A percentile compares a stretch with the other conserved stretches of the same genome.
These are phyloP conservation scores for Nomia melanderi DNA, from an alignment of 1,140 invertebrate genomes.

Conservation along the genomic window DNA sequence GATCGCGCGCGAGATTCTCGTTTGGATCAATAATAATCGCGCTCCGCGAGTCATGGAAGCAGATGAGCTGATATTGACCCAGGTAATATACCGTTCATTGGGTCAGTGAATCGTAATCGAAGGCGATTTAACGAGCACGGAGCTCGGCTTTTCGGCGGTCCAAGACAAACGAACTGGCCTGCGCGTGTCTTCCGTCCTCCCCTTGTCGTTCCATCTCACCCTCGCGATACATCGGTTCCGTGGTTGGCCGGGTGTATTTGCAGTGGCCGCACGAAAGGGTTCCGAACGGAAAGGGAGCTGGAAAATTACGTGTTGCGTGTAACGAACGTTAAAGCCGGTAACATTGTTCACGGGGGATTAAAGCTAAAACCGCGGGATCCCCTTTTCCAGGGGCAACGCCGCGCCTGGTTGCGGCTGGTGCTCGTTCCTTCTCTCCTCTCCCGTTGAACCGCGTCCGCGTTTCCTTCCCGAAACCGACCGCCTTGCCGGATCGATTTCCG, in stretches of 20 bases:
- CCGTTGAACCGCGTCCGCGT: not conserved
- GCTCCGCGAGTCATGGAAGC: not conserved
- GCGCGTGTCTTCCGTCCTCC: no score
- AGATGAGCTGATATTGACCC: conserved; percentile 6
- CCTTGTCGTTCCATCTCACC: no score
- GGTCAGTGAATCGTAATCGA: conserved; percentile 24
- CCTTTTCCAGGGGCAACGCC: conserved; percentile 20
- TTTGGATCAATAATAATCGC: conserved; percentile 11
- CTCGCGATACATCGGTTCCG: not conserved
- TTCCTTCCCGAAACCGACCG: conserved; percentile 18
- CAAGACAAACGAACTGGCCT: not conserved
- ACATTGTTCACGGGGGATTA: conserved; percentile 63
- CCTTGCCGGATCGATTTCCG: conserved; percentile 24
- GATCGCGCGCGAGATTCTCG: not conserved
- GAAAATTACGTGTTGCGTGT: conserved; percentile 63
- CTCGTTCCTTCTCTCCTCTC: conserved; percentile 1
- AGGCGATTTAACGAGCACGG: not conserved
- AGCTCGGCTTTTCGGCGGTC: not conserved
- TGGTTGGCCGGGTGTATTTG: not conserved
- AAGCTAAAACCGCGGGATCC: conserved; percentile 54
- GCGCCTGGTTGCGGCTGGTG: conserved; percentile 17
- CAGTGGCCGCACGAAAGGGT: not conserved
- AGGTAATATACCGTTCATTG: conserved; percentile 12
- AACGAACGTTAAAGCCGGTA: conserved; percentile 58
- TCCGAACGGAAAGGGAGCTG: not conserved